A percentile compares a stretch with the other conserved stretches of the same genome.
phyloP scores from a whole-genome alignment of 2,797 vertebrate genomes.

The Yasuhikotakia modesta region DNA sequence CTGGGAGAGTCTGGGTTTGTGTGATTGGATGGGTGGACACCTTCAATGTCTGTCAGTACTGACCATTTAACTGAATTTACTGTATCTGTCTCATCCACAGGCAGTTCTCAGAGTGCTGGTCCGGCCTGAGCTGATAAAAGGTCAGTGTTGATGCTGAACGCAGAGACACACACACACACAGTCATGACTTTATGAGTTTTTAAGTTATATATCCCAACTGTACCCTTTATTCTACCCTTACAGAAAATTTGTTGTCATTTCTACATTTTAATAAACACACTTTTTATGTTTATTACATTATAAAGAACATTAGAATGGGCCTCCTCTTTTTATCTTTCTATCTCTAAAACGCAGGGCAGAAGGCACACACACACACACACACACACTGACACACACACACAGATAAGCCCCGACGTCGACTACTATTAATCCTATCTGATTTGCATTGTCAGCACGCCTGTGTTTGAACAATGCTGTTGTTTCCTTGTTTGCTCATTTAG shows the following conservation, averaged over 20 bases:
- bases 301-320: too few relatives aligned
- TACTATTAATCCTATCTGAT: conserved; percentile 75
- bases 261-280: too few relatives aligned
- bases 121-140: conserved; percentile 26
- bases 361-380: too few relatives aligned
- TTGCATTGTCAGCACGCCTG: conserved; percentile 72
- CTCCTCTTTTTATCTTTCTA: too few relatives aligned
- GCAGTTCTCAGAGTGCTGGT: conserved; percentile 12
- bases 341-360: too few relatives aligned
- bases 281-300: too few relatives aligned
- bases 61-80: too few relatives aligned
- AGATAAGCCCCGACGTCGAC: conserved; percentile 64
- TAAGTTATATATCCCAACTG: too few relatives aligned
- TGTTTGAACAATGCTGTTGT: conserved; percentile 87
- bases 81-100: conserved; percentile 34
- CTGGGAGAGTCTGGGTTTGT: conserved; percentile 14
- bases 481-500: conserved; percentile 96
- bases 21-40: conserved; percentile 9
- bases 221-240: too few relatives aligned
- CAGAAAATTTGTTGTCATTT: too few relatives aligned
- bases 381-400: conserved; percentile 19
- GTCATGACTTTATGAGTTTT: not conserved
- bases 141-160: conserved; percentile 21
- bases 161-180: not conserved
- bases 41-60: conserved; percentile 26